Evolutionary conservation across 2,888 invertebrate genomes (phyloP).

Genomic region (Hypolimnas misippus): DNA sequence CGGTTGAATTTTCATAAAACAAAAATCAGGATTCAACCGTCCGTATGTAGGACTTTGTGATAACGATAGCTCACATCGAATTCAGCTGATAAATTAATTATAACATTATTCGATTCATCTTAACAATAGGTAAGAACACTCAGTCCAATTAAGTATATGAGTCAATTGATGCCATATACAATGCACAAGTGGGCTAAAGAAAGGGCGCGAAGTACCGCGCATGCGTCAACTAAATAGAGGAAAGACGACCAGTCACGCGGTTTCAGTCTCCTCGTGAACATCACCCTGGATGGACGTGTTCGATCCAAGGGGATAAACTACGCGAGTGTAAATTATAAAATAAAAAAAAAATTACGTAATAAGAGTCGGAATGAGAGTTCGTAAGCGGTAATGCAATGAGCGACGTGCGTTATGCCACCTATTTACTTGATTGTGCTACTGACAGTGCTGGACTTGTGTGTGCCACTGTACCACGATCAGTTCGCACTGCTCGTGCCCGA

Average conservation of each 20-base stretch:
- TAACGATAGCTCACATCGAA: not conserved
- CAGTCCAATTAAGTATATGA: conserved; percentile 73
- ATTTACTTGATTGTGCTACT: conserved; percentile 69
- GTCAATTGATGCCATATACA: conserved; percentile 75
- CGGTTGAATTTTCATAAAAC: no score
- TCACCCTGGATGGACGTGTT: conserved; percentile 52
- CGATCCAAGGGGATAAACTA: conserved; percentile 47
- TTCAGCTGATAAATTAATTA: not conserved
- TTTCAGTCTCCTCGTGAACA: conserved; percentile 66
- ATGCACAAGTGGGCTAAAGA: conserved; percentile 64
- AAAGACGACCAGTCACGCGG: conserved; percentile 61
- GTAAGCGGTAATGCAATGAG: conserved; percentile 73
- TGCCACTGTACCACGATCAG: conserved; percentile 77
- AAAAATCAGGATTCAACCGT: no score
- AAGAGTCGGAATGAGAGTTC: conserved; percentile 46
- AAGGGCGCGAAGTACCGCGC: conserved; percentile 78
- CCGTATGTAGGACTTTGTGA: no score
- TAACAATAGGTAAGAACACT: conserved; percentile 30
- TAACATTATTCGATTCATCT: not conserved
- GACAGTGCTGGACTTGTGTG: conserved; percentile 74
- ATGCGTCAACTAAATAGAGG: conserved; percentile 58
- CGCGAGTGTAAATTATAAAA: conserved; percentile 52
- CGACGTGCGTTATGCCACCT: conserved; percentile 72
- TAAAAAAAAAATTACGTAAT: conserved; percentile 38
- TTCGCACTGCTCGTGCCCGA: conserved; percentile 69